A percentile compares a stretch with the other conserved stretches of the same genome.
phyloP scores from a whole-genome alignment of 2,888 invertebrate genomes.

The Nomada lathburiana region DNA sequence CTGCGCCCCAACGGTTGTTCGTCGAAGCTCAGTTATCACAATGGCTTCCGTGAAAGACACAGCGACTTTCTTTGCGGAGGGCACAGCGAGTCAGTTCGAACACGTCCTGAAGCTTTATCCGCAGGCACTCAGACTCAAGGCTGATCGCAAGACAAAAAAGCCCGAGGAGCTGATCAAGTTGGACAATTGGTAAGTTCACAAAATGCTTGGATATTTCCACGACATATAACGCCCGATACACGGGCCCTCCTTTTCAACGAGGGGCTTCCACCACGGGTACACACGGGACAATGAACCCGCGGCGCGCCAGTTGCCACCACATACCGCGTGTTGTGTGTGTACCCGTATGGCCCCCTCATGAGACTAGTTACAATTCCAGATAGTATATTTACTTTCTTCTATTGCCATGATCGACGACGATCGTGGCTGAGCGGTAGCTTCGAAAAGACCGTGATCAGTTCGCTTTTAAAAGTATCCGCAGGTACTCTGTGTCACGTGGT shows the following conservation, averaged over 20 bases:
- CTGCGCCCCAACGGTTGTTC: constrained; percentile 76
- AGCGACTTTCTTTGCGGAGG: constrained; percentile 96
- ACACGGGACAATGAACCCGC: constrained; percentile 84
- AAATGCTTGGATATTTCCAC: constrained; percentile 22
- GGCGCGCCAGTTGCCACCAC: constrained; percentile 78
- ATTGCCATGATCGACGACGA: constrained; percentile 64
- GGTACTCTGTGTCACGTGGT: constrained; percentile 60
- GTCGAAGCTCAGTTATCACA: constrained; percentile 85
- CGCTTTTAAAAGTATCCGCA: neutral
- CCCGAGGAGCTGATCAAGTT: constrained; percentile 97
- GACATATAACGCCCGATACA: constrained; percentile 63
- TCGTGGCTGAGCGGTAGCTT: constrained; percentile 35
- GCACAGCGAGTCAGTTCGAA: constrained; percentile 94
- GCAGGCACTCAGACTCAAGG: constrained; percentile 95
- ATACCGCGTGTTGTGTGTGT: constrained; percentile 67
- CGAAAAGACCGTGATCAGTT: constrained; percentile 31
- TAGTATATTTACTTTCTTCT: constrained; percentile 70
- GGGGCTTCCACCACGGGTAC: constrained; percentile 72
- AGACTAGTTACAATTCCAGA: constrained; percentile 42
- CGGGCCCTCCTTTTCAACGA: constrained; percentile 69
- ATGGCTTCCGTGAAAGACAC: constrained; percentile 95
- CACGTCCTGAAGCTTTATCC: constrained; percentile 96
- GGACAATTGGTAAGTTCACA: constrained; percentile 94
- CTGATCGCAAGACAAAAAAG: constrained; percentile 95
- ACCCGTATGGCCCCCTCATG: constrained; percentile 65